phyloP scores from a whole-genome alignment of 2,113 vertebrate genomes.

The Sapajus apella region DNA sequence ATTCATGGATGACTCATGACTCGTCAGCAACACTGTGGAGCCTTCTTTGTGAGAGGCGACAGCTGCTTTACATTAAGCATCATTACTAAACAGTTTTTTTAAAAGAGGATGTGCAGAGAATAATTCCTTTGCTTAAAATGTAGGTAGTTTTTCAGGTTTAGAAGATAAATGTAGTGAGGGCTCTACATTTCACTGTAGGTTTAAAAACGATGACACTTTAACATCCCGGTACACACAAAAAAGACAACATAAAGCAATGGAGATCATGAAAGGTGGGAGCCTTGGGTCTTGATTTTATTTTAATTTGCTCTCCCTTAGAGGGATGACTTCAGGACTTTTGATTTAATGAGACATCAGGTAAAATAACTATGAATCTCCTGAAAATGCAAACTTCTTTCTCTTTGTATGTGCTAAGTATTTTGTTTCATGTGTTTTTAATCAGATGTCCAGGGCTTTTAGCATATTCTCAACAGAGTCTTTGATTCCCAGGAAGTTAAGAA shows the following conservation, averaged over 20 bases:
- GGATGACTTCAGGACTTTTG: background rate
- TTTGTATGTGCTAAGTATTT: background rate
- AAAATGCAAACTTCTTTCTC: background rate
- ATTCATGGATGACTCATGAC: slow-evolving; percentile 40
- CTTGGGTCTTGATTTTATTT: background rate
- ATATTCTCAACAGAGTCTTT: background rate
- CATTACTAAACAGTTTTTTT: background rate
- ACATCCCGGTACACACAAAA: background rate
- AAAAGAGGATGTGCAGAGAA: background rate
- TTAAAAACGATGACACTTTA: background rate
- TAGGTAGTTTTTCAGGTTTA: background rate
- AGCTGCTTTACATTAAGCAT: slow-evolving; percentile 42
- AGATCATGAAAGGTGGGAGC: no score
- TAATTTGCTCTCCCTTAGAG: background rate
- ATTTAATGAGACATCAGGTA: background rate
- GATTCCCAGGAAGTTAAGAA: background rate
- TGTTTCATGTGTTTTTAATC: background rate
- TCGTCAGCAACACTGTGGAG: background rate
- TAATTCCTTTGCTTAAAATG: background rate
- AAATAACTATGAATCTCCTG: background rate
- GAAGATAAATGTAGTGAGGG: background rate
- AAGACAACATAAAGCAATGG: accelerated
- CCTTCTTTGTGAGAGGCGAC: background rate
- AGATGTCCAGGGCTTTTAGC: background rate
- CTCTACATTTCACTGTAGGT: background rate